Conservation (phyloP, 92 coral and sea anemone genomes). For the Parazoanthus swiftii region DNA sequence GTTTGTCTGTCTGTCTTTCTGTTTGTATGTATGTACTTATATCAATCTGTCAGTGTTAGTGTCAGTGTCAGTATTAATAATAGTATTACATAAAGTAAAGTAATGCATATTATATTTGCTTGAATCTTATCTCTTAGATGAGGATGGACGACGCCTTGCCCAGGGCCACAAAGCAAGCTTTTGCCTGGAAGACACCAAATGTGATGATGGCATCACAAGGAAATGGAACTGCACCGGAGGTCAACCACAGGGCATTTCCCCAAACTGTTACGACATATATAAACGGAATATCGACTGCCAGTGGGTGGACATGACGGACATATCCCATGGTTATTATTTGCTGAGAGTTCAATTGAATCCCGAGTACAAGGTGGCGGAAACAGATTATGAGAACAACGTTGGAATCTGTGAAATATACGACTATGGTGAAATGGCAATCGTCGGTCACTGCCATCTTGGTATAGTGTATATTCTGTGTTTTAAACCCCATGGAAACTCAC, state of each 20-base stretch:
- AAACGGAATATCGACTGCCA: conserved; percentile 87
- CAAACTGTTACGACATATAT: conserved; percentile 90
- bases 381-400: conserved; percentile 86
- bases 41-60: too few species aligned
- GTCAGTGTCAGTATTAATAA: too few species aligned
- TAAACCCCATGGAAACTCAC: background rate
- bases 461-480: conserved; percentile 2
- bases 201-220: conserved; percentile 76
- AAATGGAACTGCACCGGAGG: conserved; percentile 71
- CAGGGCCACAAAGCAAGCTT: conserved; percentile 97
- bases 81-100: background rate
- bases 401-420: conserved; percentile 76
- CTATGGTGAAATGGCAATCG: conserved; percentile 41
- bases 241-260: conserved; percentile 90
- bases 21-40: too few species aligned
- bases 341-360: conserved; percentile 80
- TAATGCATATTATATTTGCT: background rate
- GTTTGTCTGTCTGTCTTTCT: too few species aligned
- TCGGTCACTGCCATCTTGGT: conserved; percentile 69
- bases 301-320: conserved; percentile 86
- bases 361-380: conserved; percentile 79
- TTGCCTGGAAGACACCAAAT: conserved; percentile 92
- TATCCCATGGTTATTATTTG: conserved; percentile 52
- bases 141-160: conserved; percentile 49
- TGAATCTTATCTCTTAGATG: background rate